These are phyloP conservation scores for Microplitis demolitor DNA, from an alignment of 1,140 invertebrate genomes.

Conservation along the genomic window DNA sequence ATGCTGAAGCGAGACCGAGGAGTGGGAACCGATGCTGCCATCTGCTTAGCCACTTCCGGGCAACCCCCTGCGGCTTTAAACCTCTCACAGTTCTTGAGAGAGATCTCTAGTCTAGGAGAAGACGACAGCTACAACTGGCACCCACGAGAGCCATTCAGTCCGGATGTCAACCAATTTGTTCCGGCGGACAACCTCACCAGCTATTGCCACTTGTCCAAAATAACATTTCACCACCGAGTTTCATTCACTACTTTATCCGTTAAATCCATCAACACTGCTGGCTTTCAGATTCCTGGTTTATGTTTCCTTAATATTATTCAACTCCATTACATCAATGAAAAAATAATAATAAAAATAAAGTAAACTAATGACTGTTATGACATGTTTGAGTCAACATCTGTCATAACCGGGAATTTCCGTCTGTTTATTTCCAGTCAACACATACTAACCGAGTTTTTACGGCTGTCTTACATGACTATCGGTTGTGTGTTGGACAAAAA, in stretches of 20 bases:
- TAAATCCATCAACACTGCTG: too few species aligned
- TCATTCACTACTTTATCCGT: neutral
- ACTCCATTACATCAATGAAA: too few species aligned
- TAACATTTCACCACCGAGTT: neutral
- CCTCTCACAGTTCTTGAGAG: conserved; percentile 9
- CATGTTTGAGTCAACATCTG: too few species aligned
- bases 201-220: neutral
- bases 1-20: conserved; percentile 4
- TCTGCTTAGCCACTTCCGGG: conserved; percentile 32
- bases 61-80: conserved; percentile 26
- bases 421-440: too few species aligned
- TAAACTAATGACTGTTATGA: too few species aligned
- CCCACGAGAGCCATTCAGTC: conserved; percentile 47
- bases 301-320: too few species aligned
- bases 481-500: too few species aligned
- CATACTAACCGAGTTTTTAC: too few species aligned
- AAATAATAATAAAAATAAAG: too few species aligned
- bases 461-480: too few species aligned
- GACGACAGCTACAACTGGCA: conserved; percentile 24
- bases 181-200: conserved; percentile 32
- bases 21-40: conserved; percentile 25
- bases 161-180: conserved; percentile 53
- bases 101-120: conserved; percentile 1
- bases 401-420: too few species aligned
- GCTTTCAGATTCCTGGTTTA: too few species aligned